Conservation (phyloP, 1,140 invertebrate genomes). For the Rhynchophorus ferrugineus region DNA sequence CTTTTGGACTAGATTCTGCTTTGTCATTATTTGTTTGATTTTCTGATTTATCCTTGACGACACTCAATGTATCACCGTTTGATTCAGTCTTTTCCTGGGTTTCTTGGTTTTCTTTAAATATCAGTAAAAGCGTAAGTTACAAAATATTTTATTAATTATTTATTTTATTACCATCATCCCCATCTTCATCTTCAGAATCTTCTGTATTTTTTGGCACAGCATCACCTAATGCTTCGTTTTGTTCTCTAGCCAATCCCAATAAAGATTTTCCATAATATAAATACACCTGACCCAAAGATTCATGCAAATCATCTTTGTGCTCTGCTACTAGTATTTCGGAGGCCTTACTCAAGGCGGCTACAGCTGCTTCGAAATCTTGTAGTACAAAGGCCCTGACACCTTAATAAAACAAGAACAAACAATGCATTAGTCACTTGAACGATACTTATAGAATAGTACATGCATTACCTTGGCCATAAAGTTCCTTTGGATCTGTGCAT, state of each 20-base stretch:
- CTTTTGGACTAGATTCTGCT: slow-evolving; percentile 8
- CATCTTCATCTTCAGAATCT: slow-evolving; percentile 25
- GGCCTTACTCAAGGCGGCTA: slow-evolving; percentile 64
- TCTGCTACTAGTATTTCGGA: slow-evolving; percentile 61
- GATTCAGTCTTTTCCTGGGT: slow-evolving; percentile 39
- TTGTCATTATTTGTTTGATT: slow-evolving; percentile 13
- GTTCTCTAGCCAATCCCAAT: slow-evolving; percentile 70
- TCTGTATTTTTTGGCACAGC: slow-evolving; percentile 29
- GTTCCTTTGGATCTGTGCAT: slow-evolving; percentile 45
- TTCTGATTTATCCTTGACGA: slow-evolving; percentile 8
- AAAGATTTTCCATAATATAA: slow-evolving; percentile 58
- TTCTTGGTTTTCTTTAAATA: slow-evolving; percentile 35
- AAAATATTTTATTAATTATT: too few relatives aligned
- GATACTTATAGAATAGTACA: neutral
- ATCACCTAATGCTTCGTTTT: slow-evolving; percentile 67
- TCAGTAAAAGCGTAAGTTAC: too few relatives aligned
- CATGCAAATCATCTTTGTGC: slow-evolving; percentile 67
- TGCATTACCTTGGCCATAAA: slow-evolving; percentile 48
- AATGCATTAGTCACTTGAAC: neutral
- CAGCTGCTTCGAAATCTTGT: slow-evolving; percentile 70
- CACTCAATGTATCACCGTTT: slow-evolving; percentile 18
- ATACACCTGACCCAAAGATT: slow-evolving; percentile 73
- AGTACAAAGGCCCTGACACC: slow-evolving; percentile 72
- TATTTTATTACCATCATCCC: slow-evolving; percentile 29
- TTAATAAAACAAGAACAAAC: neutral